A percentile compares a stretch with the other conserved stretches of the same genome.
These are phyloP conservation scores for Ips typographus DNA, from an alignment of 1,140 invertebrate genomes.

Conservation along the genomic window DNA sequence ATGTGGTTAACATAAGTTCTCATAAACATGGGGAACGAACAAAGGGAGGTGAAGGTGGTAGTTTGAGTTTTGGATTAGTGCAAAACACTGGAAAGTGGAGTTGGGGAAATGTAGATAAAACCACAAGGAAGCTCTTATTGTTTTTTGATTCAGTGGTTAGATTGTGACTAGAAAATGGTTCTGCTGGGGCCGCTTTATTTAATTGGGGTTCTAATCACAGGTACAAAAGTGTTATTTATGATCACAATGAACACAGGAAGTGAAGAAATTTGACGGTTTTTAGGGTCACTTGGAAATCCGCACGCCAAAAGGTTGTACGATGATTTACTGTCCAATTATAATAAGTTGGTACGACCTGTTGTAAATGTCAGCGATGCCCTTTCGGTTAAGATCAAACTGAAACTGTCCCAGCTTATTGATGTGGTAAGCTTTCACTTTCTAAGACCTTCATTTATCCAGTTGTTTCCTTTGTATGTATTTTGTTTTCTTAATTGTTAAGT, in stretches of 20 bases:
- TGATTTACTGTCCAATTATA: conserved; percentile 90
- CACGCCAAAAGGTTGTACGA: conserved; percentile 90
- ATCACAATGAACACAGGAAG: background rate
- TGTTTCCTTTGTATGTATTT: too few relatives aligned
- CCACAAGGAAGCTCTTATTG: background rate
- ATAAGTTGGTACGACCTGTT: conserved; percentile 90
- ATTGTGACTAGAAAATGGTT: too few relatives aligned
- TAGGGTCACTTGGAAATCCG: conserved; percentile 80
- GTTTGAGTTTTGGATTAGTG: too few relatives aligned
- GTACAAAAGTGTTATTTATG: too few relatives aligned
- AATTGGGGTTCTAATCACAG: background rate
- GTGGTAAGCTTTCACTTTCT: conserved; percentile 68
- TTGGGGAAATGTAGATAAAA: background rate
- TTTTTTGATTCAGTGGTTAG: too few relatives aligned
- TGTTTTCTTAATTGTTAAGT: too few relatives aligned
- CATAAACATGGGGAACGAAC: background rate
- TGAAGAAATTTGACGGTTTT: conserved; percentile 30
- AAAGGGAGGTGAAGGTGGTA: too few relatives aligned
- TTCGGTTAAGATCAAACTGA: conserved; percentile 91
- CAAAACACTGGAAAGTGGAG: too few relatives aligned
- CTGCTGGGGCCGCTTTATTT: background rate
- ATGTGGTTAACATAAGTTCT: background rate
- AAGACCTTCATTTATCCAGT: too few relatives aligned
- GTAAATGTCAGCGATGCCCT: conserved; percentile 90
- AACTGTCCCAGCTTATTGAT: conserved; percentile 91